Base-by-base conservation (phyloP, 2,797 vertebrate genomes). In the Paguma larvata region DNA sequence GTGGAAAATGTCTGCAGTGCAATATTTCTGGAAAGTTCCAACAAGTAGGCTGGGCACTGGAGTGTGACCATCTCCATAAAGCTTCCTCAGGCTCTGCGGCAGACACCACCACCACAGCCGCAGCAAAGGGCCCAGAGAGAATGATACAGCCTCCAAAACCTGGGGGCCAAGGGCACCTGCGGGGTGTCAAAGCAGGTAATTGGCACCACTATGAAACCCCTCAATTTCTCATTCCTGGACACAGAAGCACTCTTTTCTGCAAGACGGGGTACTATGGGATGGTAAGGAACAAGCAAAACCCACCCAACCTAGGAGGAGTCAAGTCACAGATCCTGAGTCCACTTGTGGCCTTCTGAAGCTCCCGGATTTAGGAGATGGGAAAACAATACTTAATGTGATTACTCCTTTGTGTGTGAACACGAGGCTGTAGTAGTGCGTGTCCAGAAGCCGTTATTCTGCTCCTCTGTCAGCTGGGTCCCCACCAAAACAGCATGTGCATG, bases 1-100 rank as follows among this genome's bases (percentile, higher is more conserved):
- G 98, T 98, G 98, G 98, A 99, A 99, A 99, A 99, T 99, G 99
- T 99, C 99, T 99, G 99, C 98, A 98, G 98, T 99, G 99, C 99
- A 99, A 99, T 99, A 99, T 99, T 99, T 99, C 99, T 99, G 98
- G 99, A 99, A 99, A 99, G 98, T 99, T 99, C 99, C 99, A 99
- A 99, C 99, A 99, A 99, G 99, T 99, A 98, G 98, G 98, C 98
- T 99, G 98, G 98, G 98, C 99, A 98, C 97, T 98, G 98, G 98
- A 99, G 98, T 99, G 98, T 99, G 98, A 99, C 99, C 98, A 98
- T 98, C 98, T 98, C 99, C 98, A 98, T 99, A 99, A 98, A 98
- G 98, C 98, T 98, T 94, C 97, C 94, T 97, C 82, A 1, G 97
- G 97, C 97, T 98, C 97, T 98, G 97, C 98, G 79, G 98, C 98